Base-by-base conservation (phyloP, 2,888 invertebrate genomes). In the Polietes domitor region DNA sequence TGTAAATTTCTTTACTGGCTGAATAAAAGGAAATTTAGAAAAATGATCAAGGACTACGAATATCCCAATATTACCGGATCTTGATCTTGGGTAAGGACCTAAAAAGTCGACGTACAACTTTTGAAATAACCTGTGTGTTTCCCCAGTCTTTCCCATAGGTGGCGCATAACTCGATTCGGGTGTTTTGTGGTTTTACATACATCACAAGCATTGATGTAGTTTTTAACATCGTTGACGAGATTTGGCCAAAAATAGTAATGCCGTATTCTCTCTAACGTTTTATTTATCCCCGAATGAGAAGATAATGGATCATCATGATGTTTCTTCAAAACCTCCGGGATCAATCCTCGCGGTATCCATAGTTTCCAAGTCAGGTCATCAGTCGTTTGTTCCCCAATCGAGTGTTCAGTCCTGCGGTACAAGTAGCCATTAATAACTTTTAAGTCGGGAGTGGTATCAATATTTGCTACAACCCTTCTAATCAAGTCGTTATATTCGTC, bases 41-140 rank as follows among this genome's bases (percentile, higher is more conserved):
- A 15, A 63, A 24, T 32, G 37, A 10, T 65, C 65, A 2, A 37
- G 12, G 1, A 12, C 37, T 9, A 37, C 37, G 37, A 37, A 37
- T 7, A 37, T 37, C 7, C 37, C 37, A 37, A 37, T 37, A 15
- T 5, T 63, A 32, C 0, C 37, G 4, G 37, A 37, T 0, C 63
- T 7, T 3, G 80, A 76, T 41, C 61, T 24, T 0, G 80, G 71
- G 61, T 75, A 80, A 0, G 63, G 63, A 4, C 63, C 63, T 24
- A 63, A 24, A 10, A 63, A 65, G 12, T 65, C 65, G 0, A 65
- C 26, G 17, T 65, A 65, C 1, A 75, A 3, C 21, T 76, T 80
- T 12, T 80, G 80, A 6, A 80, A 80, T 24, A 80, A 71, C 12
- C 80, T 12, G 0, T 37, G n/a, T 6, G 80, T 55, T 47, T 55